Evolutionary conservation across 2,113 vertebrate genomes (phyloP).

Genomic region (Dromiciops gliroides): DNA sequence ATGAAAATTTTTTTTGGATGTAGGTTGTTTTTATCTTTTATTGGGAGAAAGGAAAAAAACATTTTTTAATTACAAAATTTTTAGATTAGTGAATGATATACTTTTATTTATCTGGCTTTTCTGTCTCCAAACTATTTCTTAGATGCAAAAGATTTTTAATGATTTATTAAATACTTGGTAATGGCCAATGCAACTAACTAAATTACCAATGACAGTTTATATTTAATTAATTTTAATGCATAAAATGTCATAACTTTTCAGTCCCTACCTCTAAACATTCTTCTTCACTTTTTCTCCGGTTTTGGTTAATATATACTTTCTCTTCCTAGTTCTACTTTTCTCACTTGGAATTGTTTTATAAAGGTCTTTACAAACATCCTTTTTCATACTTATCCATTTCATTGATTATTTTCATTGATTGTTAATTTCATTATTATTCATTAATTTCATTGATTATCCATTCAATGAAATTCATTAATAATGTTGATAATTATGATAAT

Average conservation of each 20-base stretch:
- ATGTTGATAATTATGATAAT: neutral
- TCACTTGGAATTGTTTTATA: neutral
- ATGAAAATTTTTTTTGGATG: neutral
- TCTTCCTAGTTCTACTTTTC: neutral
- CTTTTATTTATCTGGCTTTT: neutral
- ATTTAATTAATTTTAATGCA: neutral
- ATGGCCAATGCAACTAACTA: neutral
- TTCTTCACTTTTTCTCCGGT: neutral
- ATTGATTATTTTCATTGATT: neutral
- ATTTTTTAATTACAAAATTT: neutral
- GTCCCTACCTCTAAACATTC: neutral
- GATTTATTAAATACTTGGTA: neutral
- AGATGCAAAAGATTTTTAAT: neutral
- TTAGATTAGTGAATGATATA: neutral
- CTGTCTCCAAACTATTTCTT: neutral
- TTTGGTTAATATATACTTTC: neutral
- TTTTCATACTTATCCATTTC: neutral
- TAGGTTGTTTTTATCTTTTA: neutral
- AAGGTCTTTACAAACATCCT: neutral
- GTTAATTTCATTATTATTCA: neutral
- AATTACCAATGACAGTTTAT: neutral
- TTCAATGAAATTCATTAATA: neutral
- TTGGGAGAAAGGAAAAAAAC: neutral
- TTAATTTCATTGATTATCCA: neutral
- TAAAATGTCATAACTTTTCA: neutral